Conservation (phyloP, 2,113 vertebrate species). For the Passer domesticus region DNA sequence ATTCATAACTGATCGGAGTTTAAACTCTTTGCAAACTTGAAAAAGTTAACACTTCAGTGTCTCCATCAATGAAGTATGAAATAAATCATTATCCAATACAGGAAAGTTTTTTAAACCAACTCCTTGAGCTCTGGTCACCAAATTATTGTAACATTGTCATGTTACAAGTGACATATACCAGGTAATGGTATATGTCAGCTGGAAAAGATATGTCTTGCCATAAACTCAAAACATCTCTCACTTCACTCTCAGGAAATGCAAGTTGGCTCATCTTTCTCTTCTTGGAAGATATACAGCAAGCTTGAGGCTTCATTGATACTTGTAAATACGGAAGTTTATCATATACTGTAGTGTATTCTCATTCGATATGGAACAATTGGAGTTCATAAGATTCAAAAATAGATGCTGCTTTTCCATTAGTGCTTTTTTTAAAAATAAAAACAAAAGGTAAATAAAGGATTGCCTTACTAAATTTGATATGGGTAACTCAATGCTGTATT, state of each 20-base stretch:
- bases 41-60: slow-evolving; percentile 68
- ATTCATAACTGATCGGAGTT: slow-evolving; percentile 55
- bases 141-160: slow-evolving; percentile 80
- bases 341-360: slow-evolving; percentile 72
- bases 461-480: slow-evolving; percentile 74
- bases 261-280: slow-evolving; percentile 81
- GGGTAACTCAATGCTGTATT: slow-evolving; percentile 60
- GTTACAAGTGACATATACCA: slow-evolving; percentile 76
- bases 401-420: slow-evolving; percentile 74
- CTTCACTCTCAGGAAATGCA: slow-evolving; percentile 87
- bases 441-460: slow-evolving; percentile 74
- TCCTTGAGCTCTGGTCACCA: slow-evolving; percentile 73
- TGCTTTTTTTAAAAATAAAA: slow-evolving; percentile 68
- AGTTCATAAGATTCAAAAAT: slow-evolving; percentile 75
- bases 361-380: slow-evolving; percentile 78
- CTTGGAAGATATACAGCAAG: slow-evolving; percentile 84
- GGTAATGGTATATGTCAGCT: slow-evolving; percentile 93
- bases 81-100: slow-evolving; percentile 64
- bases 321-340: slow-evolving; percentile 84
- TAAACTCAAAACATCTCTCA: slow-evolving; percentile 88
- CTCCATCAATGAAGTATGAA: slow-evolving; percentile 35
- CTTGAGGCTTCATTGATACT: slow-evolving; percentile 78
- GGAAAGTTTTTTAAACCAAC: slow-evolving; percentile 65
- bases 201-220: slow-evolving; percentile 80
- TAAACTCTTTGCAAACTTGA: slow-evolving; percentile 57